Evolutionary conservation across 2,888 invertebrate species (phyloP), one percentile per base, ranked within the genome.

Genomic region (Ormyrus thymus): DNA sequence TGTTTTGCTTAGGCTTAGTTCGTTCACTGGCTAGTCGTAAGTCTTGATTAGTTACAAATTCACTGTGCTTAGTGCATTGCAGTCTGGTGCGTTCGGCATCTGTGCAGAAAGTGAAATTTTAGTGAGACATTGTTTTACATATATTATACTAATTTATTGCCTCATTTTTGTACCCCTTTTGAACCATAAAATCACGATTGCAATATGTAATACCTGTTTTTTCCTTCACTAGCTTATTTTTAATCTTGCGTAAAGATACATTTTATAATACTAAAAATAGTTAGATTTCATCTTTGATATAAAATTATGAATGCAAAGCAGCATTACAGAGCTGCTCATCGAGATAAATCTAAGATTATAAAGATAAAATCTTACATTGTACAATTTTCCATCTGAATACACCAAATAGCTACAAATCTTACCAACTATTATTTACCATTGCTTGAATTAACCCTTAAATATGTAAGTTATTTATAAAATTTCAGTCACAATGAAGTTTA

Each of bases 11-110:
- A 56, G 46, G 56, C n/a, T 43, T 56, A n/a, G 10, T 10, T 69
- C 10, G 15, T 46, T 68, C 43, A 43, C 46, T 56, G 11, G 29
- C 59, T 61, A 61, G 61, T 15, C 15, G 11, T 61, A 11, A 53
- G 6, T 59, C 74, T 59, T 75, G 43, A 64, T 75, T 15, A 1
- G 7, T 53, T 69, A 61, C 53, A 61, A 80, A 78, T 80, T 81
- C 80, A 73, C 76, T 69, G 71, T 68, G 72, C 76, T 76, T 78
- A 65, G 78, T 80, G 75, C 81, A 81, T 80, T 76, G 76, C 76
- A 80, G 80, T 73, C 72, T 75, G 56, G 74, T 61, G 56, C 15
- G 51, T n/a, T 75, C 75, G 61, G 62, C 64, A 81, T 78, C 81
- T 80, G 78, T 79, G 72, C 73, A 75, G 46, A 78, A 68, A 68